These are phyloP conservation scores for Macrotrachela quadricornifera DNA, from an alignment of 1,140 invertebrate genomes.

Conservation along the genomic window DNA sequence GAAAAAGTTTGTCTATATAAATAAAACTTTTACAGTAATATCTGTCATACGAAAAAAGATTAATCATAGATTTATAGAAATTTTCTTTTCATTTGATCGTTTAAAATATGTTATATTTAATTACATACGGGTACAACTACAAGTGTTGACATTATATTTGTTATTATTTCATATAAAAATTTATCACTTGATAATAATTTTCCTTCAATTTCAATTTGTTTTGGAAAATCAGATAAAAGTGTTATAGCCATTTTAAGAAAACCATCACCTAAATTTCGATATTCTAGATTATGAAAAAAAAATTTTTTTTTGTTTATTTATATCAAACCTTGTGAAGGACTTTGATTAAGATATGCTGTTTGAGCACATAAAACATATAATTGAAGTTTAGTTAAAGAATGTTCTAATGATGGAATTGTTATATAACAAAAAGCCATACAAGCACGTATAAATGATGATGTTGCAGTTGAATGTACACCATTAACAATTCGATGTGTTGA, in stretches of 20 bases:
- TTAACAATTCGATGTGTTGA: conserved; percentile 48
- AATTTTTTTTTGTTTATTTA: background rate
- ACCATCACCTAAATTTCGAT: conserved; percentile 49
- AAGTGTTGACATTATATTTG: too few relatives aligned
- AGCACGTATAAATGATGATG: conserved; percentile 61
- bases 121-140: too few relatives aligned
- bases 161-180: too few relatives aligned
- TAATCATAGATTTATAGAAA: background rate
- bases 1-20: too few relatives aligned
- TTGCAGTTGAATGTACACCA: conserved; percentile 54
- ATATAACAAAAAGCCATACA: conserved; percentile 84
- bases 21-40: conserved; percentile 1
- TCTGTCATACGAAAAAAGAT: background rate
- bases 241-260: conserved; percentile 68
- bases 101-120: conserved; percentile 6
- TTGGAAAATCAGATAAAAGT: conserved; percentile 52
- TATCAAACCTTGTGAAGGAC: conserved; percentile 59
- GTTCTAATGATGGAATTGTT: conserved; percentile 70
- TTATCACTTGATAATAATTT: conserved; percentile 12
- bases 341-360: conserved; percentile 66
- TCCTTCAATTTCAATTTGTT: conserved; percentile 49
- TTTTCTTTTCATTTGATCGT: background rate
- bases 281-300: conserved; percentile 8
- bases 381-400: conserved; percentile 48
- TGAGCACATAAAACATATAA: conserved; percentile 67